Percentiles rank a stretch among this genome's conserved stretches.
These are phyloP conservation scores for Aurelia coerulea DNA, from an alignment of 30 jellyfish, hydroid and myxozoan genomes.

Conservation along the genomic window DNA sequence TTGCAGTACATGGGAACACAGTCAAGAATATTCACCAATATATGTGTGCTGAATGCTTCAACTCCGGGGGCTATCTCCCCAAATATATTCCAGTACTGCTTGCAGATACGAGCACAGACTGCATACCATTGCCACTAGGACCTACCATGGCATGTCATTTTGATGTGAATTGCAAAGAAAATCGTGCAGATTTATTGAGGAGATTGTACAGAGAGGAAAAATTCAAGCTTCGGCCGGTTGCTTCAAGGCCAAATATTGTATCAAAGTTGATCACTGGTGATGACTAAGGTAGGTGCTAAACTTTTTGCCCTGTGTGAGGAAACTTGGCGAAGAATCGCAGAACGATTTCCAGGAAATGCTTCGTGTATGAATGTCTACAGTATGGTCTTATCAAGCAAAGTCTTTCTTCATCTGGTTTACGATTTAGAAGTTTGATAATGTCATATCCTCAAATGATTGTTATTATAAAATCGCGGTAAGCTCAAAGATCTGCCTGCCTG, in stretches of 20 bases:
- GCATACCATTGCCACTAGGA: not conserved
- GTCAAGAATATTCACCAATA: constrained; percentile 4
- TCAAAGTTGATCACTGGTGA: constrained; percentile 19
- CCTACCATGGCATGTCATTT: constrained; percentile 17
- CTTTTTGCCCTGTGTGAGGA: too few species aligned
- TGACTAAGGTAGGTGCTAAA: not conserved
- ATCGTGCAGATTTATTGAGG: constrained; percentile 18
- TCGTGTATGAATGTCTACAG: too few species aligned
- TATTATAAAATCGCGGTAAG: too few species aligned
- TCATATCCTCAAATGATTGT: too few species aligned
- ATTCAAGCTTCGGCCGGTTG: constrained; percentile 35
- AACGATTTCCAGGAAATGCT: too few species aligned
- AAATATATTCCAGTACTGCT: constrained; percentile 31
- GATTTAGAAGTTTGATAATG: too few species aligned
- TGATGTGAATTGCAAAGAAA: constrained; percentile 3
- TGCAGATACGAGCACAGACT: not conserved
- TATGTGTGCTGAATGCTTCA: constrained; percentile 18
- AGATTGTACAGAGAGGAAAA: constrained; percentile 33
- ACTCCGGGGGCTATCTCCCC: constrained; percentile 23
- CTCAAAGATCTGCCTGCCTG: too few species aligned
- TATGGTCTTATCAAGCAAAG: too few species aligned
- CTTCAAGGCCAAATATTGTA: constrained; percentile 23
- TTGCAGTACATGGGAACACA: constrained; percentile 18
- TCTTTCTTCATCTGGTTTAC: too few species aligned
- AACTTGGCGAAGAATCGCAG: too few species aligned